These are phyloP conservation scores for Frankliniella fusca DNA, from an alignment of 2,888 invertebrate genomes.

Conservation along the genomic window DNA sequence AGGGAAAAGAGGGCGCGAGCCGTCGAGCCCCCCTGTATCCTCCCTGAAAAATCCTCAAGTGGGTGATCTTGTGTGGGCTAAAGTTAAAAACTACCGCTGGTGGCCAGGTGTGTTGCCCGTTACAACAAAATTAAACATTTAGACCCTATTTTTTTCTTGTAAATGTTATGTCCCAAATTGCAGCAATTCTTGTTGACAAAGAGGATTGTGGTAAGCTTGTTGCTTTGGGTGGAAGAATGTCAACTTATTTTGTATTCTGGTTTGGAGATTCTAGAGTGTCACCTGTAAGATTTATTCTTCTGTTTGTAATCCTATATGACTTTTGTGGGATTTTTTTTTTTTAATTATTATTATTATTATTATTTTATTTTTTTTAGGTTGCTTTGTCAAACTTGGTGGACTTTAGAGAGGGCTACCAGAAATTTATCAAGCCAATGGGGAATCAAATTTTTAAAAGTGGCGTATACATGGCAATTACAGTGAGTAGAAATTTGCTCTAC, in stretches of 20 bases:
- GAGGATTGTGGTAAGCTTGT: background rate
- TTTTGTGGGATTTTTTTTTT: no score
- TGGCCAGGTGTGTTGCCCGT: constrained; percentile 3
- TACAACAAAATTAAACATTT: background rate
- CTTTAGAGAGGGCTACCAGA: background rate
- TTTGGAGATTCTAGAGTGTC: background rate
- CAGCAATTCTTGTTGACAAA: background rate
- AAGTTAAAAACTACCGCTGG: background rate
- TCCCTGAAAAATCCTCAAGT: background rate
- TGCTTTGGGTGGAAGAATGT: background rate
- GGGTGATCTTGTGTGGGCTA: background rate
- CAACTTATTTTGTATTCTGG: background rate
- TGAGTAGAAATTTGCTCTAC: background rate
- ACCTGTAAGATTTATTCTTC: background rate
- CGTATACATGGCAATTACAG: background rate
- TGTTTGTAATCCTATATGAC: no score
- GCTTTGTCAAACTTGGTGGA: background rate
- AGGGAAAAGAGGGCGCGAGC: background rate
- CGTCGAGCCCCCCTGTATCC: background rate
- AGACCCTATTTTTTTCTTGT: background rate
- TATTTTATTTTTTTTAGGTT: background rate
- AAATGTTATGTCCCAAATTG: background rate
- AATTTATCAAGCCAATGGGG: background rate
- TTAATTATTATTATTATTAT: background rate
- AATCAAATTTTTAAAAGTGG: background rate